phyloP scores from a whole-genome alignment of 1,140 invertebrate genomes.

The Hormaphis cornu region DNA sequence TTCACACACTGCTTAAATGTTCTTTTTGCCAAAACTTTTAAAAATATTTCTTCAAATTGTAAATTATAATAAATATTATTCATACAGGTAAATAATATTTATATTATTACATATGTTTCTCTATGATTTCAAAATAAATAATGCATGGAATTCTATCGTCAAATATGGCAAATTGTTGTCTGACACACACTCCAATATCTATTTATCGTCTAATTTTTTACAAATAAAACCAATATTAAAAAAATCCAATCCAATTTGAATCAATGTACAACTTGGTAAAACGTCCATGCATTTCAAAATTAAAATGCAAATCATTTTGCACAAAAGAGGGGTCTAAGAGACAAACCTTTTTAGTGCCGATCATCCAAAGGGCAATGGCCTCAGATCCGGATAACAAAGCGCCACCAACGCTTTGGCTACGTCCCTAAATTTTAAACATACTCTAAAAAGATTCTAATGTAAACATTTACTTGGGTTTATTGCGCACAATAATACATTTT shows the following conservation, averaged over 20 bases:
- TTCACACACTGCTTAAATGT: no score
- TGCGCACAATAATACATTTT: not conserved
- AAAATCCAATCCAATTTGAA: not conserved
- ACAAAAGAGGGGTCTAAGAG: slow-evolving; percentile 5
- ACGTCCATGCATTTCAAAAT: slow-evolving; percentile 2
- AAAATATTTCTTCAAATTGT: no score
- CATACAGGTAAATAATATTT: no score
- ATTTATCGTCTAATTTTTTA: no score
- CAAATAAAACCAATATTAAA: not conserved
- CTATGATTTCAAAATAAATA: no score
- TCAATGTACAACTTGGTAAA: slow-evolving; percentile 9
- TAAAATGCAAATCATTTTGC: not conserved
- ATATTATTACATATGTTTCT: no score
- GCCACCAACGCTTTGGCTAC: slow-evolving; percentile 28
- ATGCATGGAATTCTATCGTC: no score
- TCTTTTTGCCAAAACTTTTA: no score
- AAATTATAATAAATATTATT: no score
- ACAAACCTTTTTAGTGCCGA: slow-evolving; percentile 79
- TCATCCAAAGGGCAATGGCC: slow-evolving; percentile 80
- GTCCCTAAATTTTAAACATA: slow-evolving; percentile 27
- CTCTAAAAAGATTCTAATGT: slow-evolving; percentile 16
- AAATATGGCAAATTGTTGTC: not conserved
- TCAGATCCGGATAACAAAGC: slow-evolving; percentile 74
- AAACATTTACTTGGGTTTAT: not conserved
- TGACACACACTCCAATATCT: no score